Conservation (phyloP, 2,797 vertebrate species). For the Rhabdophis nuchalis region DNA sequence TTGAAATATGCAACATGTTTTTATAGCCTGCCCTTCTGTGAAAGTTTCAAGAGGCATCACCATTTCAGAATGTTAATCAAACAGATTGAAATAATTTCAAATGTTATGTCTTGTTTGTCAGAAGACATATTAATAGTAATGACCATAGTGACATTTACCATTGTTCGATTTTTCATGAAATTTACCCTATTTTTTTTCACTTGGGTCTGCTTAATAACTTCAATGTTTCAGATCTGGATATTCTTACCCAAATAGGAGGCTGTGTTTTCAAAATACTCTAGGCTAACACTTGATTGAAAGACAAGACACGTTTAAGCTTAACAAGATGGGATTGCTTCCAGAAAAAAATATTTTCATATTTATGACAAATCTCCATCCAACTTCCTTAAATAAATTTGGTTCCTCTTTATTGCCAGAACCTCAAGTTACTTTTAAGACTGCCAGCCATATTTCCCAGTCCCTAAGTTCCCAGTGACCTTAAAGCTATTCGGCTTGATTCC, state of each 20-base stretch:
- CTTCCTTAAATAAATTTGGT: neutral
- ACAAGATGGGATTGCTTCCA: conserved; percentile 13
- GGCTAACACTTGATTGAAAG: neutral
- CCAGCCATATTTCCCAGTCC: neutral
- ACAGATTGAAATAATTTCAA: neutral
- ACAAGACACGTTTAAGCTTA: neutral
- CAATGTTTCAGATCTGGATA: neutral
- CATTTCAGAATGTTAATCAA: neutral
- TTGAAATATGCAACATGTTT: neutral
- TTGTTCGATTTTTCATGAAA: neutral
- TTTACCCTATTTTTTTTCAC: neutral
- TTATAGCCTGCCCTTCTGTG: neutral
- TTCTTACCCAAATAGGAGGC: neutral
- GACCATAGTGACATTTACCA: neutral
- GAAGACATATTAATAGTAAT: neutral
- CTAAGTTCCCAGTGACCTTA: conserved; percentile 32
- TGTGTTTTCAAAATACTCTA: neutral
- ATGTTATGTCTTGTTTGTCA: neutral
- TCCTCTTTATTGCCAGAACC: neutral
- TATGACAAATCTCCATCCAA: neutral
- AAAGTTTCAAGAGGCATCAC: neutral
- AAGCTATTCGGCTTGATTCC: conserved; percentile 42
- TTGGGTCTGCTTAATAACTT: neutral
- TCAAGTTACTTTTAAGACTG: conserved; percentile 9
- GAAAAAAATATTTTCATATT: neutral